These are phyloP conservation scores for Lepisosteus osseus DNA, from an alignment of 2,113 vertebrate species.

Conservation along the genomic window DNA sequence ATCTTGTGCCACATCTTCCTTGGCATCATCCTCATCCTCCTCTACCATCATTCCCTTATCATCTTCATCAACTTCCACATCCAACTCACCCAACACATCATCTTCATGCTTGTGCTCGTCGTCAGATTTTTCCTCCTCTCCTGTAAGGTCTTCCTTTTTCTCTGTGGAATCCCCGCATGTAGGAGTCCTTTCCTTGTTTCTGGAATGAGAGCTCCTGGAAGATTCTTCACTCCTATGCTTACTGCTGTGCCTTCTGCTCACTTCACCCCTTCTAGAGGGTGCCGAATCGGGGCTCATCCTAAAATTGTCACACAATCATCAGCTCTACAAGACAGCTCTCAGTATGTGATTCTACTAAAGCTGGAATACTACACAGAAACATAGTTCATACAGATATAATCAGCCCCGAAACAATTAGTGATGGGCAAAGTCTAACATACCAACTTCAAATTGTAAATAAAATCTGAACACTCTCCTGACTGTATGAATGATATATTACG, in stretches of 20 bases:
- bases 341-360: conserved; percentile 7
- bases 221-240: background rate
- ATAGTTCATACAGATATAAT: too few species aligned
- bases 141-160: background rate
- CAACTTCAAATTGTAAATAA: too few species aligned
- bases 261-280: background rate
- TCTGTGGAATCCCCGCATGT: background rate
- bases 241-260: background rate
- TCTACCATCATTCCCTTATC: conserved; percentile 58
- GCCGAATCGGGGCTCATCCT: too few species aligned
- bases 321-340: too few species aligned
- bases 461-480: too few species aligned
- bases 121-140: background rate
- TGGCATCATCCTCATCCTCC: conserved; percentile 32
- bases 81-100: background rate
- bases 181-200: background rate
- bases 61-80: conserved; percentile 49
- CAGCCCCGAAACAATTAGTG: too few species aligned
- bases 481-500: too few species aligned
- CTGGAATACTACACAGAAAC: background rate
- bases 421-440: too few species aligned
- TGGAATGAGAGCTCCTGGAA: conserved; percentile 4
- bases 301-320: too few species aligned
- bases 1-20: background rate
- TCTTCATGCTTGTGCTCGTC: background rate